These are phyloP conservation scores for Chloropsis cyanopogon DNA, from an alignment of 2,113 vertebrate genomes.

Conservation along the genomic window DNA sequence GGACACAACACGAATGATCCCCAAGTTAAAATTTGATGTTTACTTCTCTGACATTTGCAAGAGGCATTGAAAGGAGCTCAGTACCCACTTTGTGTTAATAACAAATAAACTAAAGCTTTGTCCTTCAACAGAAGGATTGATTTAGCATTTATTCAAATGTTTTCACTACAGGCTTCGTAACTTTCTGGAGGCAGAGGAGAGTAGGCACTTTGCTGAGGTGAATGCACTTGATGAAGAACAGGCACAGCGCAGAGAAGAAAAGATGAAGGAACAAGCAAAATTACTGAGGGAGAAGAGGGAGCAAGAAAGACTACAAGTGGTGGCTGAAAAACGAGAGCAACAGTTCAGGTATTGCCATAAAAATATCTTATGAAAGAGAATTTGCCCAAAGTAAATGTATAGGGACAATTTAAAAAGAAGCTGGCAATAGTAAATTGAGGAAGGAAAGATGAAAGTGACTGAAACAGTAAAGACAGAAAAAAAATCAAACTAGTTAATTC, in stretches of 20 bases:
- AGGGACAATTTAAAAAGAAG: background rate
- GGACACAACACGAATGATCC: background rate
- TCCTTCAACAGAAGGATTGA: background rate
- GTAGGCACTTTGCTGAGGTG: conserved; percentile 74
- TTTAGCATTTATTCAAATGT: background rate
- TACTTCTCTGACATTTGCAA: background rate
- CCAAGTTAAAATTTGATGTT: background rate
- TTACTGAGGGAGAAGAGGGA: conserved; percentile 79
- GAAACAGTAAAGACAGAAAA: background rate
- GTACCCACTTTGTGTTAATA: background rate
- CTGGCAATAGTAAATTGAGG: background rate
- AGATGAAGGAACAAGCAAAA: conserved; percentile 76
- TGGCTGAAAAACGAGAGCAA: conserved; percentile 83
- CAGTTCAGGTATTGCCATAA: conserved; percentile 81
- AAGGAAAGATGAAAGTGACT: background rate
- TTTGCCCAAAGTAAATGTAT: background rate
- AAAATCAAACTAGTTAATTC: background rate
- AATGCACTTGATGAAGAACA: conserved; percentile 73
- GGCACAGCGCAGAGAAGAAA: conserved; percentile 63
- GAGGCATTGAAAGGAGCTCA: background rate
- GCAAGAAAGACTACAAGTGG: conserved; percentile 76
- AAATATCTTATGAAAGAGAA: background rate
- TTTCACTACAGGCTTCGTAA: conserved; percentile 74
- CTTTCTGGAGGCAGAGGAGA: conserved; percentile 83
- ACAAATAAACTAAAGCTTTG: background rate